These are phyloP conservation scores for Paedocypris micromegethes DNA, from an alignment of 2,797 vertebrate species.

Conservation along the genomic window DNA sequence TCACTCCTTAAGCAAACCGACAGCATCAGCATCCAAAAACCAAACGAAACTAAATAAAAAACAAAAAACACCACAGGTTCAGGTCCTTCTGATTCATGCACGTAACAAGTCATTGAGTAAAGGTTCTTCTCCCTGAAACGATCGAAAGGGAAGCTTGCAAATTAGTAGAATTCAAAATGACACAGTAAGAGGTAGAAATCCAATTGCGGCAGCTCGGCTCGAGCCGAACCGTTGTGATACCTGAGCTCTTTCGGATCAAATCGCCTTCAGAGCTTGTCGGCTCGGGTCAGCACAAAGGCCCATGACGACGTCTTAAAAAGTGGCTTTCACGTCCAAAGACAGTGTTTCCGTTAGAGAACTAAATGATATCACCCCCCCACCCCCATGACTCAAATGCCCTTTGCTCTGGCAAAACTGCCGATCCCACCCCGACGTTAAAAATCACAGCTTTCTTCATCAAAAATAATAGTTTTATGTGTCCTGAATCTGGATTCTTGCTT, in stretches of 20 bases:
- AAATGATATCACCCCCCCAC: slow-evolving; percentile 51
- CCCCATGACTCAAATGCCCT: slow-evolving; percentile 38
- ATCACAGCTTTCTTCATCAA: slow-evolving; percentile 74
- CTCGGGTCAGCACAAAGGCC: slow-evolving; percentile 58
- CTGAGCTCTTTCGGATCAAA: slow-evolving; percentile 63
- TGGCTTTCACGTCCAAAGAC: slow-evolving; percentile 55
- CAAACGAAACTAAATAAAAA: slow-evolving; percentile 13
- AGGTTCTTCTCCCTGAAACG: slow-evolving; percentile 53
- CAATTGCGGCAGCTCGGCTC: slow-evolving; percentile 39
- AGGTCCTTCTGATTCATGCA: slow-evolving; percentile 52
- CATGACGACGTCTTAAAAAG: slow-evolving; percentile 61
- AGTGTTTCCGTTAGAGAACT: slow-evolving; percentile 38
- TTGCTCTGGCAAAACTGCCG: background rate
- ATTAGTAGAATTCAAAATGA: slow-evolving; percentile 48
- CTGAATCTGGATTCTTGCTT: slow-evolving; percentile 63
- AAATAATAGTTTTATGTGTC: slow-evolving; percentile 51
- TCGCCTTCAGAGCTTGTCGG: slow-evolving; percentile 56
- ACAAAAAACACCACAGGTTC: slow-evolving; percentile 37
- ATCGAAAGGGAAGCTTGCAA: slow-evolving; percentile 43
- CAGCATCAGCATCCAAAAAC: no score
- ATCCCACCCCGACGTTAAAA: slow-evolving; percentile 9
- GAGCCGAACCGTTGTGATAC: slow-evolving; percentile 46
- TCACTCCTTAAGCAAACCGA: slow-evolving; percentile 13
- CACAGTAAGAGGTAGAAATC: slow-evolving; percentile 51
- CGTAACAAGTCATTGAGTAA: slow-evolving; percentile 34